phyloP scores from a whole-genome alignment of 2,113 vertebrate genomes.

The Callionymus lyra region DNA sequence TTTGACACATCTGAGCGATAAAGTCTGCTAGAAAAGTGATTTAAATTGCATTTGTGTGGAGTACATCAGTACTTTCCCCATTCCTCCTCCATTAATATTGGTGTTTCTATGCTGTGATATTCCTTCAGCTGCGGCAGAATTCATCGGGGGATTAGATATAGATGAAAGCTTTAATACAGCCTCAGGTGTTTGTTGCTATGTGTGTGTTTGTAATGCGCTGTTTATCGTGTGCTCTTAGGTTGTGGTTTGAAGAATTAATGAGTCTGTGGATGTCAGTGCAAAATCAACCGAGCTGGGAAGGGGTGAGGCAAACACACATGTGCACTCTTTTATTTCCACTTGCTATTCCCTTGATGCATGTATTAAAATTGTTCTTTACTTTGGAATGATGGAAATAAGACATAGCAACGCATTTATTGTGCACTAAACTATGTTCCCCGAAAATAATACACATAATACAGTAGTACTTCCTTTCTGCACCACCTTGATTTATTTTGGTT shows the following conservation, averaged over 20 bases:
- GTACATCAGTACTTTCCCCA: too few relatives aligned
- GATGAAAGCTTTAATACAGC: constrained; percentile 25
- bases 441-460: too few relatives aligned
- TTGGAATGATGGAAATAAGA: too few relatives aligned
- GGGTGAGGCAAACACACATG: constrained; percentile 68
- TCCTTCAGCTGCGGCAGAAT: constrained; percentile 15
- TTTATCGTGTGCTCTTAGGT: constrained; percentile 58
- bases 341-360: not conserved
- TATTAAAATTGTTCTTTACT: too few relatives aligned
- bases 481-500: too few relatives aligned
- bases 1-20: too few relatives aligned
- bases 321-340: not conserved
- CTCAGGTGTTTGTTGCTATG: constrained; percentile 18
- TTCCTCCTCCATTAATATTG: too few relatives aligned
- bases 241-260: constrained; percentile 92
- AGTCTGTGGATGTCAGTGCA: constrained; percentile 86
- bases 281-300: constrained; percentile 94
- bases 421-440: too few relatives aligned
- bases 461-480: too few relatives aligned
- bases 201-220: constrained; percentile 12
- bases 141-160: constrained; percentile 19
- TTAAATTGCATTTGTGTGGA: too few relatives aligned
- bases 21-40: too few relatives aligned
- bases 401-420: too few relatives aligned
- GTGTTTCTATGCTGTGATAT: constrained; percentile 4